A percentile compares a stretch with the other conserved stretches of the same genome.
Conservation (phyloP, 2,113 vertebrate species). For the Psammodynastes pulverulentus region DNA sequence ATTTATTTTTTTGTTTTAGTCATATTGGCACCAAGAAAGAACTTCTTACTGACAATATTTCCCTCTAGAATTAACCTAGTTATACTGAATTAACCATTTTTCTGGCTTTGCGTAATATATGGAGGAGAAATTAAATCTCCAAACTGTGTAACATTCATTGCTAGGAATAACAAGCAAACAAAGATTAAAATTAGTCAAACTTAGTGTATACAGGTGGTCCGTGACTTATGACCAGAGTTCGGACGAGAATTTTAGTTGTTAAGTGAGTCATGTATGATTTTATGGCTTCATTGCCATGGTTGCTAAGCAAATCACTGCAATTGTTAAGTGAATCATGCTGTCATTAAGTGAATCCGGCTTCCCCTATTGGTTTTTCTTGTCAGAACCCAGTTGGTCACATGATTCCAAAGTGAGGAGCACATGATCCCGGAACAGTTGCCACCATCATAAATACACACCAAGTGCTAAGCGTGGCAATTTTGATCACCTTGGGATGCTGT, state of each 20-base stretch:
- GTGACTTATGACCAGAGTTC: neutral
- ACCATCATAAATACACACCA: neutral
- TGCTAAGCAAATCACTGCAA: neutral
- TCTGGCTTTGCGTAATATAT: neutral
- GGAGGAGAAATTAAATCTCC: neutral
- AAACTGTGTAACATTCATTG: neutral
- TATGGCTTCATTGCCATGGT: neutral
- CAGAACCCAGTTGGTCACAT: too few relatives aligned
- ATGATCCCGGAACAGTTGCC: neutral
- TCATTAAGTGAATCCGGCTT: neutral
- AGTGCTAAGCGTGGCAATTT: neutral
- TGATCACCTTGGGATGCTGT: neutral
- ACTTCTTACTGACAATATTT: neutral
- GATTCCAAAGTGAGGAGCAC: neutral
- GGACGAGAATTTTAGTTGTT: neutral
- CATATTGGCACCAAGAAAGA: neutral
- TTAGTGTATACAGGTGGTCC: neutral
- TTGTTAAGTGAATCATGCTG: neutral
- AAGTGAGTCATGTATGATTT: neutral
- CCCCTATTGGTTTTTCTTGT: neutral
- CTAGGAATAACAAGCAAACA: neutral
- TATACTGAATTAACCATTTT: neutral
- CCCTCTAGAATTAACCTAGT: neutral
- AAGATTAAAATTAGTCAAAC: neutral
- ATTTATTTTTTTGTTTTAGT: neutral